These are phyloP conservation scores for Ctenopoma kingsleyae DNA, from an alignment of 2,797 vertebrate species.

Conservation along the genomic window DNA sequence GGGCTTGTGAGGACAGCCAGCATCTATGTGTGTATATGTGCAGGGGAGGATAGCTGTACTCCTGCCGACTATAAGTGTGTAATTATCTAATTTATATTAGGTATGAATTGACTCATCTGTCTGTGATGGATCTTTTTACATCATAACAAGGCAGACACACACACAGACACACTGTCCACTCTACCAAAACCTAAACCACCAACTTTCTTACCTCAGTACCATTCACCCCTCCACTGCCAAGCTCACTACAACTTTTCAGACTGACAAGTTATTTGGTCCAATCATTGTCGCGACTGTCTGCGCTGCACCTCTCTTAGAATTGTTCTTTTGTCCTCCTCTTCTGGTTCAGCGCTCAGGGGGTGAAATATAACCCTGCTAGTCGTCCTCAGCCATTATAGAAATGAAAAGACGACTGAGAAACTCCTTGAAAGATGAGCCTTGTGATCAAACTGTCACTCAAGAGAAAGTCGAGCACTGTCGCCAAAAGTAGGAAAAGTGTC, in stretches of 20 bases:
- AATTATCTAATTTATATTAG: conserved; percentile 65
- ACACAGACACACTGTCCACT: conserved; percentile 17
- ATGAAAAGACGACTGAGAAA: conserved; percentile 67
- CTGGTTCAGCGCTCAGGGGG: conserved; percentile 70
- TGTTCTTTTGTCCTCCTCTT: conserved; percentile 73
- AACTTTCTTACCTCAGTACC: conserved; percentile 31
- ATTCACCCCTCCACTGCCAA: conserved; percentile 38
- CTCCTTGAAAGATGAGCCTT: conserved; percentile 81
- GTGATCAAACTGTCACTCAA: conserved; percentile 78
- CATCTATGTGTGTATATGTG: neutral
- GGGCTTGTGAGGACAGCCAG: conserved; percentile 19
- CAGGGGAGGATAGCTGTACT: conserved; percentile 28
- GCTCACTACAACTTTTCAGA: conserved; percentile 49
- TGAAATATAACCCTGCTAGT: conserved; percentile 69
- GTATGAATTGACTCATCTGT: conserved; percentile 54
- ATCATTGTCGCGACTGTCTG: conserved; percentile 67
- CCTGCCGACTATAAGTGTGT: conserved; percentile 38
- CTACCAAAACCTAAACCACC: conserved; percentile 39
- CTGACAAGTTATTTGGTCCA: conserved; percentile 72
- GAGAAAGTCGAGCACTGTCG: conserved; percentile 65
- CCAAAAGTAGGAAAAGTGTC: conserved; percentile 79
- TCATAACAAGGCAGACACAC: conserved; percentile 36
- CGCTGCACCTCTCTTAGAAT: conserved; percentile 67
- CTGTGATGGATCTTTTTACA: conserved; percentile 51
- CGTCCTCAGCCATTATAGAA: conserved; percentile 67